A percentile compares a stretch with the other conserved stretches of the same genome.
phyloP scores from a whole-genome alignment of 2,888 invertebrate genomes.

The Chrysodeixis includens region DNA sequence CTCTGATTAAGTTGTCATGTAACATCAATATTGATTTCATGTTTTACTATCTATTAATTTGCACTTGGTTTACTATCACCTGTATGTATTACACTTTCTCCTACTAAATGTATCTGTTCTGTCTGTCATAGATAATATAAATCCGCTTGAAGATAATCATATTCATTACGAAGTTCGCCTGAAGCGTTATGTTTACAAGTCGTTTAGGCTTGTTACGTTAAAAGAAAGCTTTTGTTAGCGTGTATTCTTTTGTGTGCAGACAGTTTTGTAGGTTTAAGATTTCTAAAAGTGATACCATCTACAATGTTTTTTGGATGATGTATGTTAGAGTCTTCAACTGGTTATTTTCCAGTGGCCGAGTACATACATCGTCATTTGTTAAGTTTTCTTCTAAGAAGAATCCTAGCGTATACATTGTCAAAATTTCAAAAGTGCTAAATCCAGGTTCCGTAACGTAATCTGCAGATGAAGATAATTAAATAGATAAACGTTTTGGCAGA shows the following conservation, averaged over 20 bases:
- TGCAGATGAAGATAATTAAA: slow-evolving; percentile 7
- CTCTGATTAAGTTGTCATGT: slow-evolving; percentile 27
- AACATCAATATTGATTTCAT: not conserved
- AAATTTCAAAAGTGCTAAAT: not conserved
- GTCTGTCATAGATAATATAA: slow-evolving; percentile 17
- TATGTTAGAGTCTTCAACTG: not conserved
- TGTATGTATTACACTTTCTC: slow-evolving; percentile 29
- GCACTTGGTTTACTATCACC: slow-evolving; percentile 16
- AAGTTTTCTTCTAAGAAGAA: not conserved
- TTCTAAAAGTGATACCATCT: not conserved
- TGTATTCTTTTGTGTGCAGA: slow-evolving; percentile 11
- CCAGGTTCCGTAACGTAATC: not conserved
- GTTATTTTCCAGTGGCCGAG: no score
- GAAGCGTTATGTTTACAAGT: slow-evolving; percentile 33
- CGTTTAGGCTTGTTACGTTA: slow-evolving; percentile 15
- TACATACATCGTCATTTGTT: not conserved
- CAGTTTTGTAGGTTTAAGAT: slow-evolving; percentile 19
- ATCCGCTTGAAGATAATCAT: slow-evolving; percentile 21
- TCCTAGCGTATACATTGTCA: not conserved
- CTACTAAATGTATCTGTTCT: slow-evolving; percentile 19
- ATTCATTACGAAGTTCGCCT: slow-evolving; percentile 30
- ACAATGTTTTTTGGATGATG: not conserved
- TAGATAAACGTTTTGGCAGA: slow-evolving; percentile 12
- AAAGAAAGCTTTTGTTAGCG: slow-evolving; percentile 48
- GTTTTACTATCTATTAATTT: slow-evolving; percentile 21